phyloP scores from a whole-genome alignment of 2,797 vertebrate species.

The Cossypha heuglini region DNA sequence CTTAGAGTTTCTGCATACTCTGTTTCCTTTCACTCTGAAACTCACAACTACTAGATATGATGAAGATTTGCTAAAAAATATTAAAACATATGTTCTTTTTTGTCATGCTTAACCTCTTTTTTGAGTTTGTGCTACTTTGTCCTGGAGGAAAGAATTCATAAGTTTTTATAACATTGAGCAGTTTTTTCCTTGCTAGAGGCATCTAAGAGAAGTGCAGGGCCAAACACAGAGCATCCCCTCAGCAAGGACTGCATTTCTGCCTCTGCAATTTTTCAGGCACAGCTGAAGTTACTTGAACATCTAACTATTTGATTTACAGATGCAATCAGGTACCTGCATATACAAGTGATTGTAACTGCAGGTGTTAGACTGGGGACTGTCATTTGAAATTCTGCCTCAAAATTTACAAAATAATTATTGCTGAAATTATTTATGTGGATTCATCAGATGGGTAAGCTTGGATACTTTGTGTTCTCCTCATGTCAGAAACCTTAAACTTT shows the following conservation, averaged over 20 bases:
- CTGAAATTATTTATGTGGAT: background rate
- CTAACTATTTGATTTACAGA: conserved; percentile 51
- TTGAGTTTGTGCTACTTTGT: background rate
- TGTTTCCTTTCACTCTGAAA: background rate
- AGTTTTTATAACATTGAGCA: background rate
- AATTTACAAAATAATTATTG: conserved; percentile 3
- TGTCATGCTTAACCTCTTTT: background rate
- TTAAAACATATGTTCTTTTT: background rate
- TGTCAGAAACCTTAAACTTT: background rate
- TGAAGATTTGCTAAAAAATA: background rate
- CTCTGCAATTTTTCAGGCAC: background rate
- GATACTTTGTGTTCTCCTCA: background rate
- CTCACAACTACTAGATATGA: background rate
- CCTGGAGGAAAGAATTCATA: background rate
- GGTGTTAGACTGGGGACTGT: conserved; percentile 18
- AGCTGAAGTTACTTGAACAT: background rate
- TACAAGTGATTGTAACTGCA: conserved; percentile 37
- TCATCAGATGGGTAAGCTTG: background rate
- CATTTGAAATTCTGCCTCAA: background rate
- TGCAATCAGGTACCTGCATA: conserved; percentile 50
- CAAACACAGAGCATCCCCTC: background rate
- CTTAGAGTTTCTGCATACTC: background rate
- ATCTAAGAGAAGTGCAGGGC: background rate
- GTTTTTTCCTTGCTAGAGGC: background rate
- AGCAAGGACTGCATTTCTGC: background rate